Evolutionary conservation across 1,140 invertebrate genomes (phyloP), one percentile per base, ranked within the genome.

Genomic region (Zaprionus vittiger): DNA sequence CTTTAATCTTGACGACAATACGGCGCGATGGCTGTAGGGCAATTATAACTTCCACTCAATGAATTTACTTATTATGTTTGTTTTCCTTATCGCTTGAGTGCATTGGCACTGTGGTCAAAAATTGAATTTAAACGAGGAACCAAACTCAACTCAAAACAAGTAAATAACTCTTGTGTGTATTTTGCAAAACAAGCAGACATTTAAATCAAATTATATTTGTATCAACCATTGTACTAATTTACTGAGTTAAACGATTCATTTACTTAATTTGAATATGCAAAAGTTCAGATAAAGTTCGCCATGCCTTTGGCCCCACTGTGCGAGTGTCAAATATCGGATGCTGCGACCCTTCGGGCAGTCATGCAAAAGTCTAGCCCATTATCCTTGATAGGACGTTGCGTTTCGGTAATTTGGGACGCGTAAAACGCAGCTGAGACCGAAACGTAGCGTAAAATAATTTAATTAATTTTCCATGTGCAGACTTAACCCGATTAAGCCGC

Each of bases 41-140:
- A 80, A 72, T 80, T 77, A 77, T 66, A 77, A 62, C 17, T 80
- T 77, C 64, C 74, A 64, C 61, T 80, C 47, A 54, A 73, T 77
- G 47, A 69, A 65, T 73, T 77, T 62, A 22, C 20, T 69, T 52
- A 49, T 47, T 79, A 17, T 64, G 37, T 44, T 71, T 75, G 52
- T 60, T 66, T 77, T 72, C 26, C 38, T 65, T 65, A 52, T 47
- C 55, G 59, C 67, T 60, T 49, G 28, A 38, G 17, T 63, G 67
- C 47, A 54, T 11, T 14, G n/a, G 61, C 44, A 65, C 68, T 54
- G 55, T 71, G 60, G 24, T 56, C 14, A 28, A 59, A 73, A 52
- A 54, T n/a, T 1, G 2, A 20, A 15, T 24, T 28, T 31, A 60
- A 59, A 11, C 31, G 9, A 34, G 31, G 14, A 49, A 11, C 17